Conservation (phyloP, 2,113 vertebrate genomes). For the Cepphus grylle region DNA sequence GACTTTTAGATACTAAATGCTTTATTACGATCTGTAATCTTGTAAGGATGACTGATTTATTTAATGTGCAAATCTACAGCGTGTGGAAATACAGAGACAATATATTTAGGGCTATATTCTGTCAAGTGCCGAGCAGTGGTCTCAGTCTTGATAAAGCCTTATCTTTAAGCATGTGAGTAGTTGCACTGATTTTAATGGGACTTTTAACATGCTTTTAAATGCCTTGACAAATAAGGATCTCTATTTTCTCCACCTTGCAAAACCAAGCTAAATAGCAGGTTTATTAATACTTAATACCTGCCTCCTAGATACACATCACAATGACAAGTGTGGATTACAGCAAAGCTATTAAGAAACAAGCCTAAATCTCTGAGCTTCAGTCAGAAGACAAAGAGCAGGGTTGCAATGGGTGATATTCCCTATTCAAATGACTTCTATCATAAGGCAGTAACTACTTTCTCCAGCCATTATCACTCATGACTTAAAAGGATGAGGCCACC, state of each 20-base stretch:
- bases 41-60: conserved; percentile 12
- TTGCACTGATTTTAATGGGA: not conserved
- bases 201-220: conserved; percentile 4
- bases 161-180: not conserved
- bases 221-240: conserved; percentile 11
- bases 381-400: not conserved
- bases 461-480: not conserved
- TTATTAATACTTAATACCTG: conserved; percentile 49
- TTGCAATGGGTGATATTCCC: not conserved
- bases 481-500: not conserved
- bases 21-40: conserved; percentile 21
- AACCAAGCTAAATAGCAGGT: conserved; percentile 13
- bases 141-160: not conserved
- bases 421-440: not conserved
- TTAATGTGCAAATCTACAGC: not conserved
- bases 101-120: not conserved
- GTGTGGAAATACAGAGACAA: not conserved
- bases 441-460: not conserved
- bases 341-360: conserved; percentile 4
- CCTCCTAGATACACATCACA: not conserved
- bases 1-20: conserved; percentile 10
- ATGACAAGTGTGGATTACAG: conserved; percentile 11
- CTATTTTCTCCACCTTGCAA: not conserved
- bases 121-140: not conserved
- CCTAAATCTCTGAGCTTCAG: not conserved